Evolutionary conservation across 2,888 invertebrate genomes (phyloP).

Genomic region (Harpalus rubripes): DNA sequence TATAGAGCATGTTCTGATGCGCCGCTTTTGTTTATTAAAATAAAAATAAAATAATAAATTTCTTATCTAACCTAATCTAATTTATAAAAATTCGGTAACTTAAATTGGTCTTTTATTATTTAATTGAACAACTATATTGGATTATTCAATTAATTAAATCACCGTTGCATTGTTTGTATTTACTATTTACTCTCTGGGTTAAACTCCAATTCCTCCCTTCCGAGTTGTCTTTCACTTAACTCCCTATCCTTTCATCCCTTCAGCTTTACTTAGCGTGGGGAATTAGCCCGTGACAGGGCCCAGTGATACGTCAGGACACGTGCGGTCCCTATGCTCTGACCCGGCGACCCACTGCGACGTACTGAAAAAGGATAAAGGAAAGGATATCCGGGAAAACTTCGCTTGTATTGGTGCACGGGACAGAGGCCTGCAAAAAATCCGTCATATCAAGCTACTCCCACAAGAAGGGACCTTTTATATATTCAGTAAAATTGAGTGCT

Average conservation of each 20-base stretch:
- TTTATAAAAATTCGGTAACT: too few relatives aligned
- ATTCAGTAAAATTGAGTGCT: slow-evolving; percentile 57
- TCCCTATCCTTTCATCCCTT: neutral
- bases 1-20: too few relatives aligned
- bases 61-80: too few relatives aligned
- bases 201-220: neutral
- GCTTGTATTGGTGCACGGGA: slow-evolving; percentile 7
- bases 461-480: slow-evolving; percentile 21
- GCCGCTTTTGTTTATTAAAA: too few relatives aligned
- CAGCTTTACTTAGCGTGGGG: neutral
- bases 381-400: slow-evolving; percentile 49
- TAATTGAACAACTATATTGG: too few relatives aligned
- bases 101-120: too few relatives aligned
- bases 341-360: neutral
- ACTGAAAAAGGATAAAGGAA: slow-evolving; percentile 54
- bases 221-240: neutral
- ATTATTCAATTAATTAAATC: neutral
- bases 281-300: neutral
- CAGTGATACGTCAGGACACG: slow-evolving; percentile 14
- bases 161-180: neutral
- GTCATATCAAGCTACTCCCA: slow-evolving; percentile 32
- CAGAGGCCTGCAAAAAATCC: slow-evolving; percentile 1
- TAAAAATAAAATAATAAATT: too few relatives aligned
- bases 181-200: neutral
- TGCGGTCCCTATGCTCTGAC: neutral